Conservation (phyloP, 2,113 vertebrate genomes). For the Galbula dea region DNA sequence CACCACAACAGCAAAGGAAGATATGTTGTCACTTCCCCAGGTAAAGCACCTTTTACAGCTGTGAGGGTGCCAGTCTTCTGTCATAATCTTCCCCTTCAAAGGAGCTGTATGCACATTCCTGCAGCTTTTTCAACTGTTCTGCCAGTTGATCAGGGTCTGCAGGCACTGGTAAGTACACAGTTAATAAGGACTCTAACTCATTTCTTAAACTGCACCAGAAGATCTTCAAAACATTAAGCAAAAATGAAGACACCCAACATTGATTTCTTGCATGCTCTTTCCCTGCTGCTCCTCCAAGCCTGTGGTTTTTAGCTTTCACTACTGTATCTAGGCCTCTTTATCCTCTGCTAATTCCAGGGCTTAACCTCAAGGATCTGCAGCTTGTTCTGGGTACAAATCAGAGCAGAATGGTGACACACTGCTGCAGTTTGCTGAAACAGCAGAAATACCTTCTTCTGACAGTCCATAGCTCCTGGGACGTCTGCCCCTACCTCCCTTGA, state of each 20-base stretch:
- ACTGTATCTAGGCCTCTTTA: not conserved
- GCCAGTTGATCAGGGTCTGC: not conserved
- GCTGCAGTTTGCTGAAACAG: not conserved
- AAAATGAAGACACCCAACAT: not conserved
- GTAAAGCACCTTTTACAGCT: not conserved
- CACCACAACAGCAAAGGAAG: not conserved
- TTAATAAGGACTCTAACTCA: not conserved
- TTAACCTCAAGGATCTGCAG: conserved; percentile 8
- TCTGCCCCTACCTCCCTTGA: not conserved
- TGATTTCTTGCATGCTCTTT: not conserved
- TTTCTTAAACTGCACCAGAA: not conserved
- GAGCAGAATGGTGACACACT: not conserved
- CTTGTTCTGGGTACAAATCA: not conserved
- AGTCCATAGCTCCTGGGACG: not conserved
- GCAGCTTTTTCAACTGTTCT: not conserved
- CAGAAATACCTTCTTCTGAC: not conserved
- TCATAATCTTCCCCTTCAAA: not conserved
- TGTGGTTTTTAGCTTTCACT: not conserved
- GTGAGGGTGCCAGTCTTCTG: not conserved
- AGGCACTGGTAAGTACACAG: not conserved
- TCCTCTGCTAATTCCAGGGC: conserved; percentile 16
- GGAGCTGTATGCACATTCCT: not conserved
- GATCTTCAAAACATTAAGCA: not conserved
- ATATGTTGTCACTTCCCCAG: accelerated
- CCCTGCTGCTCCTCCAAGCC: not conserved